Evolutionary conservation across 2,888 invertebrate genomes (phyloP).

Genomic region (Dastarcus helophoroides): DNA sequence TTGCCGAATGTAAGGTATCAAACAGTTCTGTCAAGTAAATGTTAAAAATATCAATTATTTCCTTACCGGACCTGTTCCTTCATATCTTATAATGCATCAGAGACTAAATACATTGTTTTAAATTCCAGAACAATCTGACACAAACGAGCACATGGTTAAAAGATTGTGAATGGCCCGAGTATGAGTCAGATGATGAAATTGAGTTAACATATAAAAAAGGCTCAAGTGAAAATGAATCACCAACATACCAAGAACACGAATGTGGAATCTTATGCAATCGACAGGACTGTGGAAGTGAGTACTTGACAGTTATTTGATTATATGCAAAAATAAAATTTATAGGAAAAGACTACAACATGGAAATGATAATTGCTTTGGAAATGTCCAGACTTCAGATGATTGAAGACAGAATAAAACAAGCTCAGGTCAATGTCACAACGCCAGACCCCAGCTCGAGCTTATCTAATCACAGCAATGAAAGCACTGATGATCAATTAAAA

Average conservation of each 20-base stretch:
- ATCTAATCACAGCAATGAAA: slow-evolving; percentile 32
- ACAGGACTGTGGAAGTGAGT: slow-evolving; percentile 31
- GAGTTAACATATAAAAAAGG: slow-evolving; percentile 25
- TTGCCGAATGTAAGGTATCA: no score
- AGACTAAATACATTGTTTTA: no score
- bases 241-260: slow-evolving; percentile 37
- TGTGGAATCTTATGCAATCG: slow-evolving; percentile 42
- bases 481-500: slow-evolving; percentile 39
- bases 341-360: slow-evolving; percentile 46
- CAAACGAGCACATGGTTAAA: slow-evolving; percentile 40
- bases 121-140: slow-evolving; percentile 34
- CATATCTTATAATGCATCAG: no score
- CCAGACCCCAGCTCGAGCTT: slow-evolving; percentile 33
- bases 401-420: slow-evolving; percentile 45
- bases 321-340: slow-evolving; percentile 10
- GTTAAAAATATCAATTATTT: no score
- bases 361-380: slow-evolving; percentile 52
- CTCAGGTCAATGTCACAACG: slow-evolving; percentile 26
- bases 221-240: slow-evolving; percentile 21
- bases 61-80: no score
- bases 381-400: slow-evolving; percentile 58
- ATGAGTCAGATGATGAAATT: slow-evolving; percentile 43
- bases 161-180: slow-evolving; percentile 51
- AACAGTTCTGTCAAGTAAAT: no score
- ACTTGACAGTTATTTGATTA: no score